These are phyloP conservation scores for Rhadina sibilatrix DNA, from an alignment of 2,113 vertebrate species.

Conservation along the genomic window DNA sequence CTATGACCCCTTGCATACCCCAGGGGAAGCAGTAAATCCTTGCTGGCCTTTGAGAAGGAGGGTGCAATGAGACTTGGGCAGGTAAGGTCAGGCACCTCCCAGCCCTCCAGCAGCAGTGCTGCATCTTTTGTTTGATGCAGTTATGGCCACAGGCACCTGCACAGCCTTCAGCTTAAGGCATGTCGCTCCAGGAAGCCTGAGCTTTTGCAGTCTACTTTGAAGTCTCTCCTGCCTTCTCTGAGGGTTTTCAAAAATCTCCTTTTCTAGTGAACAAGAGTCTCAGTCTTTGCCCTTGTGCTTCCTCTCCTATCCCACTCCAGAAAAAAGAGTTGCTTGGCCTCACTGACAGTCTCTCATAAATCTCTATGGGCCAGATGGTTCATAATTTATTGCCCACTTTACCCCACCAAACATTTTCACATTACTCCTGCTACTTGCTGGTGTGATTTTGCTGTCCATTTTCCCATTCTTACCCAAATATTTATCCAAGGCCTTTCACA, in stretches of 20 bases:
- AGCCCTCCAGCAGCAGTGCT: background rate
- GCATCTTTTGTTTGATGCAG: background rate
- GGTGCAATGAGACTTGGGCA: background rate
- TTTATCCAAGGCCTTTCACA: background rate
- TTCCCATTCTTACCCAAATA: background rate
- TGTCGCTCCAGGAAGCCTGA: background rate
- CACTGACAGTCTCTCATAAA: background rate
- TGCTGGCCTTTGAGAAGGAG: background rate
- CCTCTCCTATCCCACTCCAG: background rate
- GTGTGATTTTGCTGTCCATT: background rate
- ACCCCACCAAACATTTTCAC: background rate
- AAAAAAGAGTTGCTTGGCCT: background rate
- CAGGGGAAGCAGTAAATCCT: background rate
- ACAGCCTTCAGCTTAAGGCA: background rate
- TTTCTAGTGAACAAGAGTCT: background rate
- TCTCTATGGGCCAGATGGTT: background rate
- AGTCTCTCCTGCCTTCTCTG: background rate
- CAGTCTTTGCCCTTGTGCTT: background rate
- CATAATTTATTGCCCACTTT: background rate
- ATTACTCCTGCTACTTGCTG: background rate
- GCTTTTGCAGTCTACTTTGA: background rate
- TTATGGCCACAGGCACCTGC: fast-evolving
- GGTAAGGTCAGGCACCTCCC: background rate
- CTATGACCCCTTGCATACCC: background rate
- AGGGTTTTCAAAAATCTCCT: background rate